These are phyloP conservation scores for Gryon sp. DNA, from an alignment of 1,140 invertebrate species.

Conservation along the genomic window DNA sequence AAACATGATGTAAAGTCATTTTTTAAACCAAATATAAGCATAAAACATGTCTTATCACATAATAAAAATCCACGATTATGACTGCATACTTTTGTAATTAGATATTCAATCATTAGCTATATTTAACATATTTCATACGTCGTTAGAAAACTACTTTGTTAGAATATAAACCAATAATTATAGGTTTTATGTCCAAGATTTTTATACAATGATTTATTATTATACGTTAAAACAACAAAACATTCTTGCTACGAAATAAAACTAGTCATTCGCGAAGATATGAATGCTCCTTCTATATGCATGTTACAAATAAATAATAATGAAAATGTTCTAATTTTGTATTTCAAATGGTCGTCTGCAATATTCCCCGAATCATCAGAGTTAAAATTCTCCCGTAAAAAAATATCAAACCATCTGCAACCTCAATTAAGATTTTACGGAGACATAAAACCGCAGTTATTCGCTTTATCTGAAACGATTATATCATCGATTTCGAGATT, in stretches of 20 bases:
- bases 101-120: neutral
- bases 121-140: neutral
- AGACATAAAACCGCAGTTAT: slow-evolving; percentile 25
- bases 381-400: neutral
- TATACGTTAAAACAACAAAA: too few species aligned
- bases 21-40: too few species aligned
- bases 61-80: too few species aligned
- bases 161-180: slow-evolving; percentile 5
- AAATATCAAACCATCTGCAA: neutral
- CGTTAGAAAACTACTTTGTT: slow-evolving; percentile 1
- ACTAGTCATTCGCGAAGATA: too few species aligned
- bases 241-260: too few species aligned
- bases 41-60: too few species aligned
- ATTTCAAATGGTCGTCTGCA: neutral
- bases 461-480: slow-evolving; percentile 32
- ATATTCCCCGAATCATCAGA: neutral
- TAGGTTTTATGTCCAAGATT: neutral
- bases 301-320: too few species aligned
- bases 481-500: slow-evolving; percentile 37
- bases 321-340: neutral
- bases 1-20: too few species aligned
- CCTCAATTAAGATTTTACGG: slow-evolving; percentile 22
- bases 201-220: neutral
- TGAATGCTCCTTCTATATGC: too few species aligned
- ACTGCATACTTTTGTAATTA: neutral